Base-by-base conservation (phyloP, 1,140 invertebrate species). In the Rhopalosiphum padi region DNA sequence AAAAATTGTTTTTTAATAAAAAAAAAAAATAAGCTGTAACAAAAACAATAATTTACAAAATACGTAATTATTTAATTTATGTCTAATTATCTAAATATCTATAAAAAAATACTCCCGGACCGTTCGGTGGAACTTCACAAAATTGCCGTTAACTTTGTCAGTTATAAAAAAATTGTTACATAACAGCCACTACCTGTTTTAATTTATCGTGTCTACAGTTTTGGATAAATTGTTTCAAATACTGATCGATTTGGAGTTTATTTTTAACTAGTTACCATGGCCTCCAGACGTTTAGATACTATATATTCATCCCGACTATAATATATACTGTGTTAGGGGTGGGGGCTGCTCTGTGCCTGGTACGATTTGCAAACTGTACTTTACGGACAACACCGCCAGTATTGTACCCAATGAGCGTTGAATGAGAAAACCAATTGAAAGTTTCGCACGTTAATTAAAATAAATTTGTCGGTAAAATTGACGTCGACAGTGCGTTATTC, bases 371-470 rank as follows among this genome's bases (percentile, higher is more conserved):
- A 53, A 91, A 55, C 35, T 15, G 82, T 93, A 53, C 35, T 55
- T 53, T 83, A 85, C 23, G 82, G 30, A 41, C 8, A 37, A 51
- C 23, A 9, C 22, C 91, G 37, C 43, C 77, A 86, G 82, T 93
- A 86, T 82, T 92, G 90, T 83, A 82, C 43, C 41, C 46, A 37
- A 51, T 91, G 68, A 48, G 15, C 48, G 30, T 85, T 41, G 35
- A 37, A 83, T 82, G 30, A 92, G 43, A 51, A n/a, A 82, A 85
- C 11, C 37, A 93, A 93, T 93, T 85, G 48, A 93, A 83, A 53
- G 25, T 83, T 93, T 93, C 91, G 82, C 91, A 93, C 91, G 91
- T 86, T 55, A 85, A 92, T 92, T 92, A 37, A 93, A 93, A 93
- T 53, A 55, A 23, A 85, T 93, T 68, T 23, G 41, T n/a, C 41